A percentile compares a stretch with the other conserved stretches of the same genome.
phyloP scores from a whole-genome alignment of 2,113 vertebrate genomes.

The Tragelaphus scriptus region DNA sequence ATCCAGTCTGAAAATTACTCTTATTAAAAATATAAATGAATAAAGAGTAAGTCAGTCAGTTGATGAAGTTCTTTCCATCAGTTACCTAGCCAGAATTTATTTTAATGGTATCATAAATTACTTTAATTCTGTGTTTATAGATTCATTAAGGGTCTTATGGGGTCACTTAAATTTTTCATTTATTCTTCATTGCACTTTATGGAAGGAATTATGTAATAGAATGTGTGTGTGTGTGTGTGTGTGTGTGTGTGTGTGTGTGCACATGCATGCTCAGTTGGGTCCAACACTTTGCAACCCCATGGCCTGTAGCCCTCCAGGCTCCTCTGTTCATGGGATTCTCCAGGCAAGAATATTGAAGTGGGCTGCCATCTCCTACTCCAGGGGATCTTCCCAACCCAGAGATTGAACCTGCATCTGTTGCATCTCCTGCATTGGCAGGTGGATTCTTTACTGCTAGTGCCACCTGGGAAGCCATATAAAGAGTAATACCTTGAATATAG shows the following conservation, averaged over 20 bases:
- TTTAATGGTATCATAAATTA: background rate
- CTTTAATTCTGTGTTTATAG: constrained; percentile 25
- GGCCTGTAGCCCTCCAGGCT: background rate
- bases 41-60: background rate
- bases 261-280: fast-evolving
- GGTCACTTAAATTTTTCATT: background rate
- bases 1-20: background rate
- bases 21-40: background rate
- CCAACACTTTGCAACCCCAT: background rate
- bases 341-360: background rate
- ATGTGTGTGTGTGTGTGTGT: background rate
- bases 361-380: background rate
- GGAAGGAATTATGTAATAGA: background rate
- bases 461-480: background rate
- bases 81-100: background rate
- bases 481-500: background rate
- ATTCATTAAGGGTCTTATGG: background rate
- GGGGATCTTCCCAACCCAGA: background rate
- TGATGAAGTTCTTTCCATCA: background rate
- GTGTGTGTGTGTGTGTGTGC: too few relatives aligned
- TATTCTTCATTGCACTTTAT: background rate
- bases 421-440: background rate
- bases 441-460: background rate
- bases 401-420: background rate
- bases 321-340: background rate